Evolutionary conservation across 2,797 vertebrate species (phyloP).

Genomic region (Staurois parvus): DNA sequence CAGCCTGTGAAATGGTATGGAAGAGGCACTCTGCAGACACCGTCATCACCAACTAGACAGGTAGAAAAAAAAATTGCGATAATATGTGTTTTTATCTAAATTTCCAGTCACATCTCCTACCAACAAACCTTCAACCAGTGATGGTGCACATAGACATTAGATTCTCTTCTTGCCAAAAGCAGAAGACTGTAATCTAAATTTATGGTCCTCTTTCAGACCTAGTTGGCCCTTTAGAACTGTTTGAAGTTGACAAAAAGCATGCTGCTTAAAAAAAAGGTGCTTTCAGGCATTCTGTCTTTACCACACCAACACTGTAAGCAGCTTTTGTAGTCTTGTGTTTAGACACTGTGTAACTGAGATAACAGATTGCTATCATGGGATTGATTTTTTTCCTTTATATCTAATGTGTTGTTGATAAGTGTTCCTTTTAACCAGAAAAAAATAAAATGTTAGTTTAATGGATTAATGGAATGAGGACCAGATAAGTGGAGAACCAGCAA

Average conservation of each 20-base stretch:
- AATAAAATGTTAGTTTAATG: background rate
- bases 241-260: constrained; percentile 73
- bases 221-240: constrained; percentile 13
- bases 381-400: constrained; percentile 22
- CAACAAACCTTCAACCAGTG: too few relatives aligned
- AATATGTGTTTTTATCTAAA: too few relatives aligned
- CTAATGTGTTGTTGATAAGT: constrained; percentile 29
- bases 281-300: constrained; percentile 49
- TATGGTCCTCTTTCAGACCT: constrained; percentile 17
- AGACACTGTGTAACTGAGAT: constrained; percentile 25
- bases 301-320: constrained; percentile 51
- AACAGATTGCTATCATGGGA: constrained; percentile 48
- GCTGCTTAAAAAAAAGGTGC: constrained; percentile 47
- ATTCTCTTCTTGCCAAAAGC: too few relatives aligned
- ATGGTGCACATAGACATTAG: too few relatives aligned
- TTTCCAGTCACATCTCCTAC: too few relatives aligned
- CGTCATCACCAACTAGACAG: too few relatives aligned
- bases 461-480: background rate
- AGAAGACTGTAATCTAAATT: too few relatives aligned
- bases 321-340: constrained; percentile 41
- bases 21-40: too few relatives aligned
- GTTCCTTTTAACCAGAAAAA: background rate
- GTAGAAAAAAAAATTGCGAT: too few relatives aligned
- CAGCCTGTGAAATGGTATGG: too few relatives aligned
- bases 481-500: background rate